Evolutionary conservation across 37 sponge, comb jelly and placozoan genomes (phyloP).

Genomic region (Halichondria panicea): DNA sequence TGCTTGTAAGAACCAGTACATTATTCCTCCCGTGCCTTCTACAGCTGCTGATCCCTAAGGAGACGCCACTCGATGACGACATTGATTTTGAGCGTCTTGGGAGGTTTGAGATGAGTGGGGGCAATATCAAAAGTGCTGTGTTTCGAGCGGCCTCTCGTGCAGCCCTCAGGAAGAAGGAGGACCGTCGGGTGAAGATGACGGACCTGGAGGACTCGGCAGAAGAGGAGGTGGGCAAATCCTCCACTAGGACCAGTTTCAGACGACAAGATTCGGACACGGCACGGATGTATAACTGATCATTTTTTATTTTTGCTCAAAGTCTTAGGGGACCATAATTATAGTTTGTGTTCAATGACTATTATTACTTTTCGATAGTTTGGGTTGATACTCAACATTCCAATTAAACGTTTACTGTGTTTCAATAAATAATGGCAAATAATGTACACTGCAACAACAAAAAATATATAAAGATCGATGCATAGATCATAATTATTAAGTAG

Average conservation of each 20-base stretch:
- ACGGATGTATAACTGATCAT: slow-evolving; percentile 26
- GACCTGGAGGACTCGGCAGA: slow-evolving; percentile 70
- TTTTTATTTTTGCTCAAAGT: background rate
- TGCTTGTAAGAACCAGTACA: no score
- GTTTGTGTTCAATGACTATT: no score
- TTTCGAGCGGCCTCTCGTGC: slow-evolving; percentile 76
- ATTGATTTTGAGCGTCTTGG: slow-evolving; percentile 68
- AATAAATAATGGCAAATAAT: no score
- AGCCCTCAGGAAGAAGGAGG: slow-evolving; percentile 53
- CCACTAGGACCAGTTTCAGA: slow-evolving; percentile 56
- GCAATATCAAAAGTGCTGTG: slow-evolving; percentile 71
- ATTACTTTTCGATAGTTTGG: no score
- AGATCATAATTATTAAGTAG: no score
- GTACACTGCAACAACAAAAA: no score
- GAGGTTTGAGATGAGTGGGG: slow-evolving; percentile 76
- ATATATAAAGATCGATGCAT: no score
- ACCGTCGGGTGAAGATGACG: slow-evolving; percentile 41
- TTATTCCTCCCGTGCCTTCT: no score
- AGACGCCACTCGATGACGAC: slow-evolving; percentile 69
- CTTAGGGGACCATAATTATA: no score
- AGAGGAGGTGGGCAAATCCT: slow-evolving; percentile 66
- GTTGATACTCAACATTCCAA: no score
- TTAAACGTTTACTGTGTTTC: no score
- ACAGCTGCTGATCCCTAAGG: slow-evolving; percentile 68
- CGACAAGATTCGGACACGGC: slow-evolving; percentile 63